A percentile compares a stretch with the other conserved stretches of the same genome.
Evolutionary conservation across 2,113 vertebrate species (phyloP).

Genomic region (Tragelaphus imberbis): DNA sequence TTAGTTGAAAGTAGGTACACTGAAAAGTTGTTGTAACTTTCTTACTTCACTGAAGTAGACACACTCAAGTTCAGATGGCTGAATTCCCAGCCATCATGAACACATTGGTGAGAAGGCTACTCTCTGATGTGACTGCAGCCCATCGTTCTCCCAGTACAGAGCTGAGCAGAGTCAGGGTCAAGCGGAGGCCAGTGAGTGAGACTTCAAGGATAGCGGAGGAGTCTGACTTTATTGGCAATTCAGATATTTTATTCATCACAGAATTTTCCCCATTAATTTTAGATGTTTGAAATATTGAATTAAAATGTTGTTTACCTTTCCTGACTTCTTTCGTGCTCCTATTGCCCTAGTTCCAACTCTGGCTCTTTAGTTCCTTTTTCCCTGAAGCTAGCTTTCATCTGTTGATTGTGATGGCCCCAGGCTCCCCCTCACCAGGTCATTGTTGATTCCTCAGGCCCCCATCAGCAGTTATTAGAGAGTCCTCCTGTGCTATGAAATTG

Average conservation of each 20-base stretch:
- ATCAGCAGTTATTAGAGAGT: background rate
- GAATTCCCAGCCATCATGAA: background rate
- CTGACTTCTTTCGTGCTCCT: background rate
- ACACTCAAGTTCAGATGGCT: background rate
- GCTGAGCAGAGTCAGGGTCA: background rate
- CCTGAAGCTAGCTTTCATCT: background rate
- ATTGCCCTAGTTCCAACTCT: background rate
- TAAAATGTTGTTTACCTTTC: background rate
- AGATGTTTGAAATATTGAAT: background rate
- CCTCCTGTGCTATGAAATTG: background rate
- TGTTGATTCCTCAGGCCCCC: background rate
- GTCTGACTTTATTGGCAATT: background rate
- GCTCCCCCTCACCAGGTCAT: background rate
- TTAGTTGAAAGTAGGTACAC: background rate
- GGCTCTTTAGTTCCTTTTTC: background rate
- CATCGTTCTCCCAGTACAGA: background rate
- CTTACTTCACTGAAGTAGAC: background rate
- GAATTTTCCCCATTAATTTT: background rate
- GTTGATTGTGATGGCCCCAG: background rate
- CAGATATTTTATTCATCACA: background rate
- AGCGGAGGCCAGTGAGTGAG: background rate
- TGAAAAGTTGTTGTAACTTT: background rate
- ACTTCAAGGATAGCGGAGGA: accelerated
- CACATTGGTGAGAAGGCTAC: background rate
- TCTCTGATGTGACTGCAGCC: background rate